phyloP scores from a whole-genome alignment of 2,888 invertebrate genomes.

The Drosophila limbata region DNA sequence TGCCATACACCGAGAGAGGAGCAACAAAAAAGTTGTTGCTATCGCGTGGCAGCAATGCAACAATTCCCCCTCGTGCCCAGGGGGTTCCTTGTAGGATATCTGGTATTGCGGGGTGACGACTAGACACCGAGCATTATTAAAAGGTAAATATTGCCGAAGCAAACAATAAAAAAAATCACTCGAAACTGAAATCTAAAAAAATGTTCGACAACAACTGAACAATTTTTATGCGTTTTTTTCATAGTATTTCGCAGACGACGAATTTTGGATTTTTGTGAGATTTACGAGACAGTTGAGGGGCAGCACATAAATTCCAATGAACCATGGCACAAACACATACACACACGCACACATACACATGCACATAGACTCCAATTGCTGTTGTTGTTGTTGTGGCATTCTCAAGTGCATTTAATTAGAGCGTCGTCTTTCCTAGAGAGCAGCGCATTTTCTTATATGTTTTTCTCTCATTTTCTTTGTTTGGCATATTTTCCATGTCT shows the following conservation, averaged over 20 bases:
- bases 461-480: constrained; percentile 55
- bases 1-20: constrained; percentile 38
- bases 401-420: constrained; percentile 80
- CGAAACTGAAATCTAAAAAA: constrained; percentile 31
- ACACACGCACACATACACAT: constrained; percentile 10
- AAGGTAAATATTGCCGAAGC: constrained; percentile 75
- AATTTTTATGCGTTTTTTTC: constrained; percentile 70
- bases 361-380: constrained; percentile 21
- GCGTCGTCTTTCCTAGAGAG: constrained; percentile 56
- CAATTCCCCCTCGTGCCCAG: constrained; percentile 8
- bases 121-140: constrained; percentile 71
- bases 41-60: constrained; percentile 52
- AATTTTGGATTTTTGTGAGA: constrained; percentile 59
- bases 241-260: constrained; percentile 48
- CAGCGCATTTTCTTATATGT: constrained; percentile 25
- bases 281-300: constrained; percentile 76
- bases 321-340: constrained; percentile 36
- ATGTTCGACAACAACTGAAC: constrained; percentile 72
- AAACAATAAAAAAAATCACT: constrained; percentile 49
- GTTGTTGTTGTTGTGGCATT: constrained; percentile 58
- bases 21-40: constrained; percentile 43
- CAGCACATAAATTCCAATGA: constrained; percentile 73
- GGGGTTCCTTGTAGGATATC: constrained; percentile 27
- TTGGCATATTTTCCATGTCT: constrained; percentile 80
- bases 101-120: constrained; percentile 48